Evolutionary conservation across 2,888 invertebrate species (phyloP).

Genomic region (Trissonchulus sp.): DNA sequence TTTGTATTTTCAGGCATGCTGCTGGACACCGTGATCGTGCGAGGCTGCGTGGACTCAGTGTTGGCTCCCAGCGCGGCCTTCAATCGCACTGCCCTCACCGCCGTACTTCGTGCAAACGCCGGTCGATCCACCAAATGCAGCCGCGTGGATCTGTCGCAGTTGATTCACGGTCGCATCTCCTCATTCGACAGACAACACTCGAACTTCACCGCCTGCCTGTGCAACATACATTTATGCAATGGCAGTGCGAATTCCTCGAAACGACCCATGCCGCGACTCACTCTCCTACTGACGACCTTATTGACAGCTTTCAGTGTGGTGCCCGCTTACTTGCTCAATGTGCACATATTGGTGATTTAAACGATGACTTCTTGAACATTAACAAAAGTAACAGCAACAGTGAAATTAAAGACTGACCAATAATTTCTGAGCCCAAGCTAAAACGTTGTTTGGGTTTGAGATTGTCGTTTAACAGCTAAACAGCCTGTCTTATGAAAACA

Average conservation of each 20-base stretch:
- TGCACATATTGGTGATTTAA: too few species aligned
- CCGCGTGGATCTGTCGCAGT: neutral
- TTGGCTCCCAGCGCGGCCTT: constrained; percentile 8
- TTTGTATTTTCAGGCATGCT: constrained; percentile 9
- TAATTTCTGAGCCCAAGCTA: too few species aligned
- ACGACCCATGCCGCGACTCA: neutral
- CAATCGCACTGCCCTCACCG: neutral
- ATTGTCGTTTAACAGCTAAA: too few species aligned
- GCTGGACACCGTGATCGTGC: neutral
- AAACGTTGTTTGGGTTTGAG: too few species aligned
- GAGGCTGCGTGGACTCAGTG: constrained; percentile 18
- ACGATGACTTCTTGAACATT: too few species aligned
- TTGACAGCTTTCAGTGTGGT: too few species aligned
- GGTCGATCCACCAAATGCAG: neutral
- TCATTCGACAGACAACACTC: neutral
- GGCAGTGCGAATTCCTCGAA: neutral
- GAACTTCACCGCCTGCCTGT: constrained; percentile 10
- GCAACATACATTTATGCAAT: neutral
- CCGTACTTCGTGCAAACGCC: neutral
- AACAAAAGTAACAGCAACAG: too few species aligned
- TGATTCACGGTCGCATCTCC: neutral
- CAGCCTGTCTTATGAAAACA: too few species aligned
- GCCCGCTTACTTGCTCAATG: too few species aligned
- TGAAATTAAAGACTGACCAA: too few species aligned
- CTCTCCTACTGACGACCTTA: too few species aligned